Evolutionary conservation across 2,113 vertebrate genomes (phyloP).

Genomic region (Buteo buteo): DNA sequence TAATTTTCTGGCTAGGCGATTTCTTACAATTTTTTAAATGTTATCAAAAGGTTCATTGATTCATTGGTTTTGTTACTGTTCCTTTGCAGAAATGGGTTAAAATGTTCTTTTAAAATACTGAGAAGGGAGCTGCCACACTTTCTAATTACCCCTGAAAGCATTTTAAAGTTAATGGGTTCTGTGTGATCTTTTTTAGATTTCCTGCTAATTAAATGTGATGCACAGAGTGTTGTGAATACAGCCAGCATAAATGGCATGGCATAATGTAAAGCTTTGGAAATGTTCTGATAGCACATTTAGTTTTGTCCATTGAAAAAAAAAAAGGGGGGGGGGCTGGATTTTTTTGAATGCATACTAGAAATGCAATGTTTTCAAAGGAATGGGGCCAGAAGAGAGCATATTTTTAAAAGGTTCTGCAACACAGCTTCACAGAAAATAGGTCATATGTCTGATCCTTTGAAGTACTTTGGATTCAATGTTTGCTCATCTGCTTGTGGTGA

Average conservation of each 20-base stretch:
- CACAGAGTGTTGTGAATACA: background rate
- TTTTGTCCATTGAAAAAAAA: background rate
- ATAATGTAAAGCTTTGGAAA: background rate
- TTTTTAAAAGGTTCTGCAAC: background rate
- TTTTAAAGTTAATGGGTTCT: constrained; percentile 4
- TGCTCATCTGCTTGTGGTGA: background rate
- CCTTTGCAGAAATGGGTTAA: background rate
- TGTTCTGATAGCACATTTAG: background rate
- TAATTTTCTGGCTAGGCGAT: background rate
- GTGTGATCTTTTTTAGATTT: background rate
- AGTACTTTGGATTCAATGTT: background rate
- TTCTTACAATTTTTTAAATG: background rate
- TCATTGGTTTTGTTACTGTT: background rate
- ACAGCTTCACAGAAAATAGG: background rate
- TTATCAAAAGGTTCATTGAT: background rate
- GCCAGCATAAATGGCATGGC: background rate
- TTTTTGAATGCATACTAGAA: background rate
- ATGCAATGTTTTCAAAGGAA: background rate
- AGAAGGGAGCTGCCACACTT: background rate
- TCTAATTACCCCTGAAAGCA: constrained; percentile 34
- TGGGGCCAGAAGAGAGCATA: background rate
- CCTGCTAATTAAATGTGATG: constrained; percentile 14
- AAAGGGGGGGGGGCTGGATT: background rate
- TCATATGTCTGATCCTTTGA: background rate
- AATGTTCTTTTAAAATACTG: constrained; percentile 14